Evolutionary conservation across 2,797 vertebrate genomes (phyloP).

Genomic region (Somateria mollissima): DNA sequence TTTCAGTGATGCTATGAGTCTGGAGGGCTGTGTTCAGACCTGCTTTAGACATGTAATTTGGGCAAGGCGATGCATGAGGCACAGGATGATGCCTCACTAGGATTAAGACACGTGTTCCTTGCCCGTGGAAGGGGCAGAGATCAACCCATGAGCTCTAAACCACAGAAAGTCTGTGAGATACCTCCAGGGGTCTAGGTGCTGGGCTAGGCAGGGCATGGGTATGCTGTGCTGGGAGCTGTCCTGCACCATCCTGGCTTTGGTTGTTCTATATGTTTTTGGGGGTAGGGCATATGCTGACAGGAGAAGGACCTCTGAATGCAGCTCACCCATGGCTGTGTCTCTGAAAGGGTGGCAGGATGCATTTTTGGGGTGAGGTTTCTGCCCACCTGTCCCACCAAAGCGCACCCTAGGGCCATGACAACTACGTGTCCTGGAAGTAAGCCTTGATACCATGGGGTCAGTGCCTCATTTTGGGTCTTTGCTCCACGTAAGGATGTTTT

Average conservation of each 20-base stretch:
- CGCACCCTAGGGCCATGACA: rapidly evolving
- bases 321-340: neutral
- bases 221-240: neutral
- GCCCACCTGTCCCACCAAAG: rapidly evolving
- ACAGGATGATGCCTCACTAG: neutral
- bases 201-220: neutral
- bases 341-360: neutral
- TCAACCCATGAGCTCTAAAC: neutral
- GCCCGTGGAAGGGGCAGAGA: neutral
- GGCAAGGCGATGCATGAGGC: rapidly evolving
- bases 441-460: neutral
- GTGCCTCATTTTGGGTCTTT: neutral
- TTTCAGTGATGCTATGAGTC: neutral
- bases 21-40: neutral
- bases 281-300: neutral
- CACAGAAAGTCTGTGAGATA: neutral
- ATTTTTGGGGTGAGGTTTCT: neutral
- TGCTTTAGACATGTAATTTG: neutral
- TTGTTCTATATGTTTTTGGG: rapidly evolving
- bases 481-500: neutral
- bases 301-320: neutral
- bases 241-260: neutral
- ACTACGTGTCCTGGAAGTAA: no score
- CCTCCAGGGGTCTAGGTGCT: neutral
- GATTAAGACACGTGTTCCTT: neutral